Evolutionary conservation across 2,888 invertebrate species (phyloP).

Genomic region (Autographa pulchrina): DNA sequence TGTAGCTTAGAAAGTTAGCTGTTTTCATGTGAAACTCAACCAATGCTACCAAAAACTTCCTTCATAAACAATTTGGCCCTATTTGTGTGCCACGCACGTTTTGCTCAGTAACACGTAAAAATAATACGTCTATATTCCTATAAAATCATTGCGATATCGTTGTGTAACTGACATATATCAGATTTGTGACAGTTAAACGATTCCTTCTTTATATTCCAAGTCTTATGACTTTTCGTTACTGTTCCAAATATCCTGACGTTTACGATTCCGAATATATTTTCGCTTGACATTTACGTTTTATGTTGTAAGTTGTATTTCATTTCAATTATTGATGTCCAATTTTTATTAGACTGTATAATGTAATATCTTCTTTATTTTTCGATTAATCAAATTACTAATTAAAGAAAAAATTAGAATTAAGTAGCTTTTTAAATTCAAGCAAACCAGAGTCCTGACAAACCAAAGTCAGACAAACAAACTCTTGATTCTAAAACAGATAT

Average conservation of each 20-base stretch:
- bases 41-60: slow-evolving; percentile 19
- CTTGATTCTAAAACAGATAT: no score
- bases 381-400: no score
- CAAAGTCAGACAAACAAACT: no score
- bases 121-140: slow-evolving; percentile 40
- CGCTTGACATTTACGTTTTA: neutral
- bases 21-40: slow-evolving; percentile 15
- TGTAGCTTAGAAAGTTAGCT: neutral
- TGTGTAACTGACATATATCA: slow-evolving; percentile 41
- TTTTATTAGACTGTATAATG: neutral
- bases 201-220: slow-evolving; percentile 29
- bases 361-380: no score
- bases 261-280: neutral
- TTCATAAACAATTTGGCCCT: slow-evolving; percentile 13
- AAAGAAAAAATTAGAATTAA: no score
- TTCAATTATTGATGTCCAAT: neutral
- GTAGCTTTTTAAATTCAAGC: no score
- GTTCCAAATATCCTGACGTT: slow-evolving; percentile 6
- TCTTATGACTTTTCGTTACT: slow-evolving; percentile 28
- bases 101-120: slow-evolving; percentile 43
- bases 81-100: slow-evolving; percentile 37
- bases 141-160: slow-evolving; percentile 40
- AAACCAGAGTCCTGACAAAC: no score
- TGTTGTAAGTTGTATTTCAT: neutral
- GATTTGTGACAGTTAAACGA: slow-evolving; percentile 47